Evolutionary conservation across 2,113 vertebrate species (phyloP), one percentile per base, ranked within the genome.

Genomic region (Nestor notabilis): DNA sequence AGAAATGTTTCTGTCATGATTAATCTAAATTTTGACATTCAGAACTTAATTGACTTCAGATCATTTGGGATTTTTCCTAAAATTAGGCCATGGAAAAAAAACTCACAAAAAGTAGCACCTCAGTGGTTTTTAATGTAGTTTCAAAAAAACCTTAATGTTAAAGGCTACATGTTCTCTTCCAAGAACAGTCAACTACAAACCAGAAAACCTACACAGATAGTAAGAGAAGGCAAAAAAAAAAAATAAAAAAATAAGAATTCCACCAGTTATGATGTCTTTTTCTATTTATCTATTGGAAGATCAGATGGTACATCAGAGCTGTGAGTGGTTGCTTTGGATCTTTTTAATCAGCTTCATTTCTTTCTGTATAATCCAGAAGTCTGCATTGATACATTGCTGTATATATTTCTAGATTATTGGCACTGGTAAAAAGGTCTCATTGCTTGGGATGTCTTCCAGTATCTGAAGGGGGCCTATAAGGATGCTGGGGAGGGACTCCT

Each of bases 41-140:
- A 90, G 63, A 91, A 89, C 49, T 80, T 97, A 94, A 97, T 83
- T 95, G 94, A 93, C 65, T 97, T 89, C 31, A 71, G 33, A 81
- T 65, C 87, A 92, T 55, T 37, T 87, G 94, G 87, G 92, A 96
- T 81, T 93, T 89, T 89, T 75, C 70, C 79, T 69, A 95, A 94
- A 97, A 96, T 49, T 66, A 95, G 93, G 82, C 47, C 69, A 83
- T 7, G 44, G 21, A 55, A 88, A 83, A 83, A 90, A 87, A n/a
- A 24, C 35, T 87, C 47, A 85, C 61, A 74, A 71, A 76, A 92
- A 78, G 53, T 50, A 74, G 39, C 17, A 71, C 25, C n/a, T 44
- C 4, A 1, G 11, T 80, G 69, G 60, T 33, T 90, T 35, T 63
- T 41, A 78, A 75, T 4, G 8, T n/a, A 65, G 43, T 72, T 96